phyloP scores from a whole-genome alignment of 2,888 invertebrate species.

The Serrognathus titanus region DNA sequence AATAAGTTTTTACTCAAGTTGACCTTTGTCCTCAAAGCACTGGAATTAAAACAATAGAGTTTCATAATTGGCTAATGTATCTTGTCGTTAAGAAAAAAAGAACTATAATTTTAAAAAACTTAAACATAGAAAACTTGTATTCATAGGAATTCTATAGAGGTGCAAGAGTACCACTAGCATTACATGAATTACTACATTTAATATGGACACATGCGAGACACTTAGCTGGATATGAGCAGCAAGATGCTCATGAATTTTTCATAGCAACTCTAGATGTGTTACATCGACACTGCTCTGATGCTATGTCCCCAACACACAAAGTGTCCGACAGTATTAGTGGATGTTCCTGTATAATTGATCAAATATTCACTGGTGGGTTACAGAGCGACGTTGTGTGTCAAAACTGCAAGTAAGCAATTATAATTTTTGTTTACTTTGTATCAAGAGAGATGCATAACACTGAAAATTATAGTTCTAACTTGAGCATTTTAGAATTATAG shows the following conservation, averaged over 20 bases:
- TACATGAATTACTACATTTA: constrained; percentile 85
- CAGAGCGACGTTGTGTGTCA: constrained; percentile 97
- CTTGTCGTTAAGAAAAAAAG: too few species aligned
- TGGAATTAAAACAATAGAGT: neutral
- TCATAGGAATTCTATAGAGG: constrained; percentile 87
- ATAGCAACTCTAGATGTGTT: constrained; percentile 91
- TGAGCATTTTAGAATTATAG: too few species aligned
- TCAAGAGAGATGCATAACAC: too few species aligned
- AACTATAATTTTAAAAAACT: too few species aligned
- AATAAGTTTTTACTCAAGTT: too few species aligned
- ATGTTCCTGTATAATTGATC: constrained; percentile 95
- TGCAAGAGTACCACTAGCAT: constrained; percentile 79
- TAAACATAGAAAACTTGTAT: neutral
- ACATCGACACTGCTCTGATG: constrained; percentile 69
- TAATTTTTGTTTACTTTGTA: neutral
- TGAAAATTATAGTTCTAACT: too few species aligned
- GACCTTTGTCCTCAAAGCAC: too few species aligned
- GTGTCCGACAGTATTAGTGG: constrained; percentile 27
- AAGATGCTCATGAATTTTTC: constrained; percentile 98
- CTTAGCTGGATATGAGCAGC: constrained; percentile 93
- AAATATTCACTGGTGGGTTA: constrained; percentile 93
- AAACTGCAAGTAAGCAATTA: constrained; percentile 70
- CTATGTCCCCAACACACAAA: constrained; percentile 29
- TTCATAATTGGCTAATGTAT: neutral
- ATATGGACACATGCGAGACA: constrained; percentile 97